Evolutionary conservation across 2,888 invertebrate species (phyloP).

Genomic region (Tubulanus polymorphus): DNA sequence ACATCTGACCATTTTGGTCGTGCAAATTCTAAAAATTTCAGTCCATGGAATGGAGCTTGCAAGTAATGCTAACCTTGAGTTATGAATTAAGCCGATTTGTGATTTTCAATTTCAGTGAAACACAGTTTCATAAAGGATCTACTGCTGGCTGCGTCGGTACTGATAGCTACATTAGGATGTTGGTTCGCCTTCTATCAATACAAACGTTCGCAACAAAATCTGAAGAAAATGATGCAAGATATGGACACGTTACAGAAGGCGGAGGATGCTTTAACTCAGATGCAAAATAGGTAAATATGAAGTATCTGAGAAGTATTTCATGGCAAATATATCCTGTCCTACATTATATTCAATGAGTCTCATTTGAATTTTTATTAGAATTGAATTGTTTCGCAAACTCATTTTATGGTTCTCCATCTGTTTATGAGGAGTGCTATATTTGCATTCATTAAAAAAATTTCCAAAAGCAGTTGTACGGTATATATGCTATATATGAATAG

Average conservation of each 20-base stretch:
- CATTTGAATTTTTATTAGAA: too few species aligned
- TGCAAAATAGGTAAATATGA: constrained; percentile 62
- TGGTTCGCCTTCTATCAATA: constrained; percentile 91
- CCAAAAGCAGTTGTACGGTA: too few species aligned
- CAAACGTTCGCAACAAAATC: constrained; percentile 78
- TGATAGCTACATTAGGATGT: constrained; percentile 80
- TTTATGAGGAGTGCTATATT: too few species aligned
- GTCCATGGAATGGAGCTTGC: too few species aligned
- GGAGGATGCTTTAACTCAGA: constrained; percentile 77
- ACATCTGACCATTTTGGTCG: too few species aligned
- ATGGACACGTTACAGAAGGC: constrained; percentile 62
- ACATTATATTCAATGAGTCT: too few species aligned
- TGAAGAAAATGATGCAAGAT: constrained; percentile 80
- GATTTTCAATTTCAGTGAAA: constrained; percentile 61
- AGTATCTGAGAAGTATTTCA: neutral
- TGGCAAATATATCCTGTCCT: neutral
- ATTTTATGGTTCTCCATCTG: neutral
- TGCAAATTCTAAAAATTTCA: too few species aligned
- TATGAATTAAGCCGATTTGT: too few species aligned
- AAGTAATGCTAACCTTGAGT: too few species aligned
- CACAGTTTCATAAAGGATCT: constrained; percentile 85
- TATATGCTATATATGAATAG: too few species aligned
- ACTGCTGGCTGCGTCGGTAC: constrained; percentile 74
- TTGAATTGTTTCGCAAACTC: too few species aligned
- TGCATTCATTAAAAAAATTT: too few species aligned